Conservation (phyloP, 2,888 invertebrate genomes). For the Helleia helle region DNA sequence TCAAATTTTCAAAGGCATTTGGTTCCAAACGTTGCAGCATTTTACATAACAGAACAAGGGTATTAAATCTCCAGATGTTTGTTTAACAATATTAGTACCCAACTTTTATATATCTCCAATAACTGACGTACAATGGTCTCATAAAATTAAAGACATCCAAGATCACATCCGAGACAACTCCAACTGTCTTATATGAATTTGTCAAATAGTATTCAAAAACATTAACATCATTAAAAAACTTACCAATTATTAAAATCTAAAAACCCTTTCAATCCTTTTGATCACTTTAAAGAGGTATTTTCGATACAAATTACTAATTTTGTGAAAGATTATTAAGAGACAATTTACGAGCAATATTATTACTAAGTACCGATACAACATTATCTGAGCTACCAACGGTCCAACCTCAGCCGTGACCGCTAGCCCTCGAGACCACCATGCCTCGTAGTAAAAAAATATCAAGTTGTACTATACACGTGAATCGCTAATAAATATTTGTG, state of each 20-base stretch:
- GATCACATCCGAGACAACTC: background rate
- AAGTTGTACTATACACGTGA: slow-evolving; percentile 58
- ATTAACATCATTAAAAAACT: slow-evolving; percentile 64
- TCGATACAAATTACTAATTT: slow-evolving; percentile 46
- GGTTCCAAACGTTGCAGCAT: slow-evolving; percentile 3
- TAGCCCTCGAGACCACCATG: slow-evolving; percentile 1
- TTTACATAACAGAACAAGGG: slow-evolving; percentile 25
- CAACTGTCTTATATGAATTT: slow-evolving; percentile 43
- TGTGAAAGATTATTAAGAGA: slow-evolving; percentile 41
- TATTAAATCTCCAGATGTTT: slow-evolving; percentile 16
- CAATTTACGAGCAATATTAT: slow-evolving; percentile 30
- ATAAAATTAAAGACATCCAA: too few species aligned
- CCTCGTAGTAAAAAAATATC: slow-evolving; percentile 1
- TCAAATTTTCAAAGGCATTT: too few species aligned
- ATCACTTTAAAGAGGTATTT: slow-evolving; percentile 71
- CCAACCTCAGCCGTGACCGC: slow-evolving; percentile 17
- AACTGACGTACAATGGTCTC: slow-evolving; percentile 12
- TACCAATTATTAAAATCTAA: slow-evolving; percentile 59
- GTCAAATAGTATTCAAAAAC: slow-evolving; percentile 52
- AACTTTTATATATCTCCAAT: slow-evolving; percentile 18
- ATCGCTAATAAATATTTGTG: slow-evolving; percentile 21
- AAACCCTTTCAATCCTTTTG: slow-evolving; percentile 64
- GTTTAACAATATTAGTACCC: slow-evolving; percentile 16
- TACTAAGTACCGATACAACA: slow-evolving; percentile 33
- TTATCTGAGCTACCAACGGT: background rate